A percentile compares a stretch with the other conserved stretches of the same genome.
Conservation (phyloP, 2,888 invertebrate genomes). For the Antitype chi region DNA sequence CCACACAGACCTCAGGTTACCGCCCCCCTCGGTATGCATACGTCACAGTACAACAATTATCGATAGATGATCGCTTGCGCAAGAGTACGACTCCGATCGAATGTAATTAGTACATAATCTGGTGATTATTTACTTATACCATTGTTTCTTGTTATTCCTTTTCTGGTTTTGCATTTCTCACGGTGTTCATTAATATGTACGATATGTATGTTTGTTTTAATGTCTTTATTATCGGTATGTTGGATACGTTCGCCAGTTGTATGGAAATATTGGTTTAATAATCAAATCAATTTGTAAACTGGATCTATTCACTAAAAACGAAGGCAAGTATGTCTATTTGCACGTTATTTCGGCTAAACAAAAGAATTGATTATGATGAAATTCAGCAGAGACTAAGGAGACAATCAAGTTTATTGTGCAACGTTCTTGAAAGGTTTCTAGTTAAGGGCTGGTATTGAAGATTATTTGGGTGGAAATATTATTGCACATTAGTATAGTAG, state of each 20-base stretch:
- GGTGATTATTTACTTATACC: constrained; percentile 36
- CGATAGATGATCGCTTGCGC: constrained; percentile 57
- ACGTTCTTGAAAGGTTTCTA: neutral
- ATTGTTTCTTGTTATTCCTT: constrained; percentile 24
- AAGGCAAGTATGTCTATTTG: neutral
- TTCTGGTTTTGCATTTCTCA: constrained; percentile 53
- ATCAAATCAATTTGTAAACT: neutral
- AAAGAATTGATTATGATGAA: neutral
- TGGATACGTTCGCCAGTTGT: neutral
- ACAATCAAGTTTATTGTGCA: neutral
- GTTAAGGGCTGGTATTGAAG: neutral
- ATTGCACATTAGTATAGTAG: neutral
- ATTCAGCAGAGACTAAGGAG: neutral
- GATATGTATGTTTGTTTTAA: constrained; percentile 35
- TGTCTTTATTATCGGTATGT: constrained; percentile 29
- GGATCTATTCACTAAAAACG: neutral
- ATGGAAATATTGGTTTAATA: neutral
- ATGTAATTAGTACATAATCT: constrained; percentile 52
- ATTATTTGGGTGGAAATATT: neutral
- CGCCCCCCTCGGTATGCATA: constrained; percentile 65
- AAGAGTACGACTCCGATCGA: constrained; percentile 40
- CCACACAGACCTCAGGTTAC: constrained; percentile 54
- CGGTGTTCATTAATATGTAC: constrained; percentile 37
- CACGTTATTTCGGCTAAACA: neutral
- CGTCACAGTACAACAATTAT: constrained; percentile 57